These are phyloP conservation scores for Cheilosia impressa DNA, from an alignment of 2,888 invertebrate species.

Conservation along the genomic window DNA sequence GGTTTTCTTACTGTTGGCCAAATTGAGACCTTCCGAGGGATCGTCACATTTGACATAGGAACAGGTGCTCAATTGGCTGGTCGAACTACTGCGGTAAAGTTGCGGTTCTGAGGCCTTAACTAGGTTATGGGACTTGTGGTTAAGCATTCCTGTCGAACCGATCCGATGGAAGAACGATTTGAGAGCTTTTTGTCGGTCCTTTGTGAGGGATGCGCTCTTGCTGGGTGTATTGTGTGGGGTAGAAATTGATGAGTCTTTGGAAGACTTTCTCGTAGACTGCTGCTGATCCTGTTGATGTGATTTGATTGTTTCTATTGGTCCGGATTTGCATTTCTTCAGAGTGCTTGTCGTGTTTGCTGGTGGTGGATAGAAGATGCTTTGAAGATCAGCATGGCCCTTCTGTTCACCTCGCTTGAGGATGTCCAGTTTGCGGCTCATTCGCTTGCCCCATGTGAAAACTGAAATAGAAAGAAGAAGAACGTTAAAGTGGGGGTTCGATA, in stretches of 20 bases:
- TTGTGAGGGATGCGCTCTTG: slow-evolving; percentile 66
- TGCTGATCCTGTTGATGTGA: slow-evolving; percentile 77
- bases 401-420: slow-evolving; percentile 88
- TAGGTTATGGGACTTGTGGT: slow-evolving; percentile 83
- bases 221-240: slow-evolving; percentile 46
- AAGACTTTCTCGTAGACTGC: slow-evolving; percentile 12
- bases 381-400: slow-evolving; percentile 84
- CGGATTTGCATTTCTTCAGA: slow-evolving; percentile 85
- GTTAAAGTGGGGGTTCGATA: no score
- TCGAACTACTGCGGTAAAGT: slow-evolving; percentile 90
- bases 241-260: slow-evolving; percentile 12
- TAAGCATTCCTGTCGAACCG: slow-evolving; percentile 91
- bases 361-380: slow-evolving; percentile 83
- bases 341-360: slow-evolving; percentile 79
- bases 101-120: slow-evolving; percentile 81
- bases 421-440: slow-evolving; percentile 91
- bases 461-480: slow-evolving; percentile 78
- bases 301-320: slow-evolving; percentile 85
- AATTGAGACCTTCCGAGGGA: slow-evolving; percentile 90
- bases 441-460: slow-evolving; percentile 91
- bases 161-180: slow-evolving; percentile 90
- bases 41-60: slow-evolving; percentile 91
- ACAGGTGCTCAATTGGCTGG: slow-evolving; percentile 88
- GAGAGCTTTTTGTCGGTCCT: slow-evolving; percentile 85
- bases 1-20: slow-evolving; percentile 84